A percentile compares a stretch with the other conserved stretches of the same genome.
Conservation (phyloP, 2,113 vertebrate genomes). For the Aix galericulata region DNA sequence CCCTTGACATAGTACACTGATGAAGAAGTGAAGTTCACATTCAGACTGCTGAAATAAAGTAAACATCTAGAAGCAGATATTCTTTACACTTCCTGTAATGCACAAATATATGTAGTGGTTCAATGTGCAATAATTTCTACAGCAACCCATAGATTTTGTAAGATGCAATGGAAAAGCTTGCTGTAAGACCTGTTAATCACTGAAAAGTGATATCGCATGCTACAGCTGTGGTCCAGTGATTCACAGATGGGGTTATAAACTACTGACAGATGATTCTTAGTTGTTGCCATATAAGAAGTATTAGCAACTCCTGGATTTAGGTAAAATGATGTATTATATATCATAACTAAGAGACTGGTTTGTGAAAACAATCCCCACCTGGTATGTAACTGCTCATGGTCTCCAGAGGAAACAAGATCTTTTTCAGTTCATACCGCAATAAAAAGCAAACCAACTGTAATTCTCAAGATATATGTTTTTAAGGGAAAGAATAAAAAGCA, state of each 20-base stretch:
- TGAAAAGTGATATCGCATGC: slow-evolving; percentile 17
- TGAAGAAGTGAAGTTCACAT: slow-evolving; percentile 55
- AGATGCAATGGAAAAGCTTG: slow-evolving; percentile 7
- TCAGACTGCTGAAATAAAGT: slow-evolving; percentile 52
- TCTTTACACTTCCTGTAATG: not conserved
- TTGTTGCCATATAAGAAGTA: not conserved
- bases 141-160: slow-evolving; percentile 2
- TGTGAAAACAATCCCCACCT: slow-evolving; percentile 37
- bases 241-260: slow-evolving; percentile 14
- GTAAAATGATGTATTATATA: slow-evolving; percentile 33
- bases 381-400: slow-evolving; percentile 14
- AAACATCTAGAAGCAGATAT: not conserved
- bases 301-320: slow-evolving; percentile 45
- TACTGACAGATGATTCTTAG: not conserved
- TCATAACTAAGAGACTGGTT: not conserved
- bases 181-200: slow-evolving; percentile 16
- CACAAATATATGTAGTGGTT: not conserved
- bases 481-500: not conserved
- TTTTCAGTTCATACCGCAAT: not conserved
- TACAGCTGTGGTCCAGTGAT: not conserved
- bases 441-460: not conserved
- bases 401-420: not conserved
- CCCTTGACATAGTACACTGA: slow-evolving; percentile 42
- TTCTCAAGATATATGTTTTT: not conserved
- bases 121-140: not conserved